phyloP scores from a whole-genome alignment of 2,888 invertebrate genomes.

The Chrysolina oricalcia region DNA sequence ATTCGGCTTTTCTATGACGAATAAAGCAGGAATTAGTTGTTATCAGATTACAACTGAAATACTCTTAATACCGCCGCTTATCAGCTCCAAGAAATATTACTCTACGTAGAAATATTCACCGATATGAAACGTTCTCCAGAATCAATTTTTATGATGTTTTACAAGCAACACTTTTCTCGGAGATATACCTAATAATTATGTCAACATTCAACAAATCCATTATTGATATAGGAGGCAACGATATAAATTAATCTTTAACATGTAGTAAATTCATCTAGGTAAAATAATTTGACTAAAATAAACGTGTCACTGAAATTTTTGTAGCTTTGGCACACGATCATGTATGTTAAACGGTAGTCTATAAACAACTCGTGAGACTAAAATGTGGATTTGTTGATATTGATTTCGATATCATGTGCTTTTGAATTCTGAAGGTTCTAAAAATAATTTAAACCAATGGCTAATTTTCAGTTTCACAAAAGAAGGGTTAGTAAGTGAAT shows the following conservation, averaged over 20 bases:
- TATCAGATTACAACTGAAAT: not conserved
- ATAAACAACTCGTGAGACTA: constrained; percentile 46
- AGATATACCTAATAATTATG: constrained; percentile 10
- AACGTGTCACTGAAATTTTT: constrained; percentile 39
- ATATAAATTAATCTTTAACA: constrained; percentile 29
- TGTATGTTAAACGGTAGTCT: constrained; percentile 37
- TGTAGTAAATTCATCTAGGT: constrained; percentile 20
- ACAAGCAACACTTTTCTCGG: constrained; percentile 18
- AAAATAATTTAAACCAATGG: constrained; percentile 6
- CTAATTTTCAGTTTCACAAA: constrained; percentile 22
- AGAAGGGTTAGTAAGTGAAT: constrained; percentile 27
- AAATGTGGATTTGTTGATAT: constrained; percentile 40
- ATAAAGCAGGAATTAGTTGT: no score
- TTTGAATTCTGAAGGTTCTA: not conserved
- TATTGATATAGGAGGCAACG: constrained; percentile 1
- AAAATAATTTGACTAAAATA: constrained; percentile 30
- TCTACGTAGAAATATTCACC: not conserved
- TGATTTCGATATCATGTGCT: constrained; percentile 21
- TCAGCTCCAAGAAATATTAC: not conserved
- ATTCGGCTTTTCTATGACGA: no score
- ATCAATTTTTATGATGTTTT: constrained; percentile 6
- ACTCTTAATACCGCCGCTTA: not conserved
- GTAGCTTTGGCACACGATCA: constrained; percentile 42
- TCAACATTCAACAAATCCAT: constrained; percentile 15
- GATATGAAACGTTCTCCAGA: constrained; percentile 4